Evolutionary conservation across 2,113 vertebrate species (phyloP).

Genomic region (Pogona vitticeps): DNA sequence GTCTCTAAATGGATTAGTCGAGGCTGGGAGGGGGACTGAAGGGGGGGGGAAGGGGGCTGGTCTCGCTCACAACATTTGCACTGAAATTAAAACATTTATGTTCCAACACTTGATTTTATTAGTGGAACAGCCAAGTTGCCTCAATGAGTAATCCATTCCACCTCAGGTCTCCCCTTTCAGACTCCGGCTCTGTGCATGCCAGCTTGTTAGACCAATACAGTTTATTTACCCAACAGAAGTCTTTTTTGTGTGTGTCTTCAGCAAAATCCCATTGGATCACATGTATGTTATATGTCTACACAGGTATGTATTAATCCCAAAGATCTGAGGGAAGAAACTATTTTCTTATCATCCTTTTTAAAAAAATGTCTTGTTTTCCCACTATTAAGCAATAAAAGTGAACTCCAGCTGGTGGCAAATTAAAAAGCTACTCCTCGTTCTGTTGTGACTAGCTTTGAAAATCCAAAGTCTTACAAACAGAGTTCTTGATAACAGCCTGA

Average conservation of each 20-base stretch:
- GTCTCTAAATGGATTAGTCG: slow-evolving; percentile 74
- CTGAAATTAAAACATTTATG: slow-evolving; percentile 75
- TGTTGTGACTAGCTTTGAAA: not conserved
- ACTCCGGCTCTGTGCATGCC: not conserved
- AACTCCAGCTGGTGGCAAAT: not conserved
- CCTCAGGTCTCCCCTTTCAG: slow-evolving; percentile 41
- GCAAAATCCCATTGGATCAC: slow-evolving; percentile 3
- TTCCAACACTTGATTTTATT: slow-evolving; percentile 76
- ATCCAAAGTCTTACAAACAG: not conserved
- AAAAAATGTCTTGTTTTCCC: not conserved
- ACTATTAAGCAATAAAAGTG: not conserved
- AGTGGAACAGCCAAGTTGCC: slow-evolving; percentile 64
- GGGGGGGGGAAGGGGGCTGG: slow-evolving; percentile 16
- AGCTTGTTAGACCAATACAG: not conserved
- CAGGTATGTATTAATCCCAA: not conserved
- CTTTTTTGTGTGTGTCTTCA: slow-evolving; percentile 5
- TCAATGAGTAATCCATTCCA: slow-evolving; percentile 57
- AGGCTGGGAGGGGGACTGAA: slow-evolving; percentile 58
- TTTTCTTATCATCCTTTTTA: not conserved
- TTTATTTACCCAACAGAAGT: not conserved
- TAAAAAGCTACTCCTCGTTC: not conserved
- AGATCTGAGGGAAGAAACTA: not conserved
- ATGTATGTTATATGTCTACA: not conserved
- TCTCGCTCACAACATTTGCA: slow-evolving; percentile 63
- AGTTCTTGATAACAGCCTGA: not conserved